Evolutionary conservation across 1,140 invertebrate genomes (phyloP), one percentile per base, ranked within the genome.

Genomic region (Drosophila elegans): DNA sequence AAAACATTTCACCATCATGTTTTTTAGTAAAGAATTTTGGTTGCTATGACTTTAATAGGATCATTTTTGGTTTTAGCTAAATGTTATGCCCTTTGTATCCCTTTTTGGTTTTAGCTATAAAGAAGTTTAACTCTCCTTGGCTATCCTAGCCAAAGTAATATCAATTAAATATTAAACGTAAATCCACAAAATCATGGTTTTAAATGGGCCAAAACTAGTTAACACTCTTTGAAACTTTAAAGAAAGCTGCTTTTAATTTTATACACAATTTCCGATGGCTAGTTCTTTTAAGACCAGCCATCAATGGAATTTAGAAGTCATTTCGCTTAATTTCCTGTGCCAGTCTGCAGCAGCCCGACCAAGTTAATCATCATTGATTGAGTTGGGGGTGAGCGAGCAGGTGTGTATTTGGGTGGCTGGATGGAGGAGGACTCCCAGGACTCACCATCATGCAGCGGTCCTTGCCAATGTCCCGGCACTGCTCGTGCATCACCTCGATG

Each of bases 401-500:
- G 44, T 42, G 21, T 13, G 60, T 21, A 12, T 13, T 61, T 7
- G 6, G n/a, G 12, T 42, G 32, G 13, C 45, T 0, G n/a, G 4
- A 1, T 27, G 39, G 16, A 21, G 3, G 1, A 2, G 9, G 10
- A n/a, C 10, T 25, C 25, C 38, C 25, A 13, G 25, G 11, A 88
- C 91, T 93, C 45, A 93, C 97, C 92, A 96, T 96, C 93, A 99
- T 93, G 93, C 99, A 99, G 74, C 95, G 94, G 4, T 94, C 93
- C 12, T 95, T 93, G 10, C 98, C 98, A 49, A 99, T 95, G 78
- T 97, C 95, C 66, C 95, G 95, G 93, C 98, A 99, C 93, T 99
- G 98, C 63, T 95, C 95, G 93, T 98, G 96, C 98, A 99, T 99
- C 53, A 96, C 94, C 88, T 97, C 95, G 88, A 99, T 98, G 21